Evolutionary conservation across 2,888 invertebrate species (phyloP).

Genomic region (Biston betularia): DNA sequence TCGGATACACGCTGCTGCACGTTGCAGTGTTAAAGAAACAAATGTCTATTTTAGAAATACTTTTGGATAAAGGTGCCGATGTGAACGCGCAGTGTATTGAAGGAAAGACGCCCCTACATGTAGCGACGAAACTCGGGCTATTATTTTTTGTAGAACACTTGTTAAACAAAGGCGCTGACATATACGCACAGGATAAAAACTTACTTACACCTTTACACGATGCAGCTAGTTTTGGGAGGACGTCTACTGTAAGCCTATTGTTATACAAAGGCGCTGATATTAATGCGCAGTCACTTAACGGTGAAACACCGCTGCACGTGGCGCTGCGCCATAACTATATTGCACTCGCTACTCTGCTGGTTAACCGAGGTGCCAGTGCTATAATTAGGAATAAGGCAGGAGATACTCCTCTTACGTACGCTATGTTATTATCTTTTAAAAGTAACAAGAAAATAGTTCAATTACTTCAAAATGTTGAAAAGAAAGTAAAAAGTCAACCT

Average conservation of each 20-base stretch:
- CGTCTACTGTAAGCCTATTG: neutral
- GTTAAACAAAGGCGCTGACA: conserved; percentile 2
- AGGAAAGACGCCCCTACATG: neutral
- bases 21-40: neutral
- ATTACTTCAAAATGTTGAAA: no score
- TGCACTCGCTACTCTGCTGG: no score
- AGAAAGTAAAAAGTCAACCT: no score
- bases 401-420: no score
- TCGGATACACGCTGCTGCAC: neutral
- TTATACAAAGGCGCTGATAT: neutral
- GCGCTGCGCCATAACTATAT: no score
- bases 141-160: neutral
- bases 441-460: no score
- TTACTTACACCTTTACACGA: neutral
- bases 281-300: no score
- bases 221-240: neutral
- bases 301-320: neutral
- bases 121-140: neutral
- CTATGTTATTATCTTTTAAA: no score
- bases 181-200: neutral
- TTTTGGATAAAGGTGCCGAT: neutral
- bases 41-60: neutral
- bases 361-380: no score
- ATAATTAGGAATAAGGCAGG: no score
- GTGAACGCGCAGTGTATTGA: neutral